These are phyloP conservation scores for Boulengeromyrus knoepffleri DNA, from an alignment of 2,113 vertebrate species.

Conservation along the genomic window DNA sequence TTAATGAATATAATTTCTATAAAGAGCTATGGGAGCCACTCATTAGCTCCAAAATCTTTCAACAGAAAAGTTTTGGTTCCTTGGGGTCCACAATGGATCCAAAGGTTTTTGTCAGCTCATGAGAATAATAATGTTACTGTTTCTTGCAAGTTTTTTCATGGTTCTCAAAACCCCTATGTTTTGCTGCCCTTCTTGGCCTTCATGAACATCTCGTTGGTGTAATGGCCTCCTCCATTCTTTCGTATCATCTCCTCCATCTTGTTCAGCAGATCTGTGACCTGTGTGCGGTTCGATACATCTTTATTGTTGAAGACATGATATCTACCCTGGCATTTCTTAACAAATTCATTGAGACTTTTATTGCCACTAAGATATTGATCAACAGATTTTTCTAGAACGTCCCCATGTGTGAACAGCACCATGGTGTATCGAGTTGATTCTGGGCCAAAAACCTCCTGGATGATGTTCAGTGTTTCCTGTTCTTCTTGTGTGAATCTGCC, in stretches of 20 bases:
- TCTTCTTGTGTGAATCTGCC: slow-evolving; percentile 23
- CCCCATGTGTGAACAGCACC: slow-evolving; percentile 32
- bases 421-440: slow-evolving; percentile 21
- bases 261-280: slow-evolving; percentile 32
- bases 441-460: slow-evolving; percentile 26
- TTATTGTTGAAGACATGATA: slow-evolving; percentile 29
- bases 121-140: not conserved
- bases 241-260: slow-evolving; percentile 31
- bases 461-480: not conserved
- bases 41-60: not conserved
- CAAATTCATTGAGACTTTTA: slow-evolving; percentile 13
- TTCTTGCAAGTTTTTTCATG: not conserved
- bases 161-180: not conserved
- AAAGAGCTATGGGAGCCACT: not conserved
- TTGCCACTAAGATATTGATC: not conserved
- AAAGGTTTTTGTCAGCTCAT: not conserved
- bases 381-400: not conserved
- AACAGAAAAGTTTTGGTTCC: not conserved
- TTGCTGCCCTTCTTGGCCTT: not conserved
- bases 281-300: not conserved
- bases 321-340: not conserved
- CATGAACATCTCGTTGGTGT: slow-evolving; percentile 26
- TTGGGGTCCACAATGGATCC: not conserved
- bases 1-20: not conserved
- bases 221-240: slow-evolving; percentile 17